Evolutionary conservation across 2,888 invertebrate species (phyloP).

Genomic region (Axea sp.): DNA sequence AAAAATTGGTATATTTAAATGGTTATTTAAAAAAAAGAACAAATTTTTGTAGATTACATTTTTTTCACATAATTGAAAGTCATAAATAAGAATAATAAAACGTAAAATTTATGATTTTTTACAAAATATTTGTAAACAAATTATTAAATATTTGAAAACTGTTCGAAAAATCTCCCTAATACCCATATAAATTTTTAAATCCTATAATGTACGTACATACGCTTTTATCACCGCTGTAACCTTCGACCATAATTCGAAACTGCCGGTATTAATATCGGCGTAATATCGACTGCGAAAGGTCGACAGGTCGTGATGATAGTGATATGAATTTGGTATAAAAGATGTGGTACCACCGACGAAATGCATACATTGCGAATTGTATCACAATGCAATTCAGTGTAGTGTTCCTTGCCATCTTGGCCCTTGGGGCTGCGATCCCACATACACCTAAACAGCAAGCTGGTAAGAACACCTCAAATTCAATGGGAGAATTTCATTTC

Average conservation of each 20-base stretch:
- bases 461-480: constrained; percentile 69
- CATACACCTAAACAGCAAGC: constrained; percentile 69
- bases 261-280: constrained; percentile 62
- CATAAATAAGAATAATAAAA: no score
- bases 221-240: constrained; percentile 65
- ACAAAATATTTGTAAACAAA: no score
- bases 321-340: constrained; percentile 77
- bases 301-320: constrained; percentile 73
- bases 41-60: no score
- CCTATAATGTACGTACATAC: no score
- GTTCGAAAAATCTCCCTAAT: no score
- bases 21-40: no score
- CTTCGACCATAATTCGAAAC: constrained; percentile 65
- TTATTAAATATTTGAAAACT: no score
- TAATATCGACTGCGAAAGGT: constrained; percentile 64
- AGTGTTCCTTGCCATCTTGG: constrained; percentile 74
- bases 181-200: no score
- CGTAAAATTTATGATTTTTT: no score
- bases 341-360: constrained; percentile 52
- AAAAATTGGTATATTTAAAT: no score
- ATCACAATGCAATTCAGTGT: constrained; percentile 75
- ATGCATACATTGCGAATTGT: constrained; percentile 71
- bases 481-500: no score
- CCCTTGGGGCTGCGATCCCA: constrained; percentile 71
- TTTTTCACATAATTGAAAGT: no score